These are phyloP conservation scores for Oncorhynchus kisutch DNA, from an alignment of 2,113 vertebrate species.

Conservation along the genomic window DNA sequence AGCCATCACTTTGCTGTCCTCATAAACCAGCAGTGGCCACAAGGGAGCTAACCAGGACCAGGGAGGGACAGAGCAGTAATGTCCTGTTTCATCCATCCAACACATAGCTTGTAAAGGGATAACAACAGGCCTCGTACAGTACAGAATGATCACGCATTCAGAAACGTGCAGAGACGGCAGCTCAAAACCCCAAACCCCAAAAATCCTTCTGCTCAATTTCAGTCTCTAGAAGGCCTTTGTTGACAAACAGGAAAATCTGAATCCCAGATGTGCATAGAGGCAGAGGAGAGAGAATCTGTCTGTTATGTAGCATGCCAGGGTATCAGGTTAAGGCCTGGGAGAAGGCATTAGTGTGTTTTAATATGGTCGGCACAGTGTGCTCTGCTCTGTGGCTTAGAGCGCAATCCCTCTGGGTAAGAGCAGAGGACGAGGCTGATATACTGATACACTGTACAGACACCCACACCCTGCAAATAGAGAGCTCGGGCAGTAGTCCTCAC, in stretches of 20 bases:
- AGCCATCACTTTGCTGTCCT: too few relatives aligned
- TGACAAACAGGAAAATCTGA: constrained; percentile 73
- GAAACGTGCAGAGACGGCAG: constrained; percentile 31
- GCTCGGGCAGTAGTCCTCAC: background rate
- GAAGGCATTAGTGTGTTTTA: constrained; percentile 66
- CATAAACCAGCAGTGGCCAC: too few relatives aligned
- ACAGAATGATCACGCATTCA: constrained; percentile 22
- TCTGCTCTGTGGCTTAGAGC: constrained; percentile 51
- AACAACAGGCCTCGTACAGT: background rate
- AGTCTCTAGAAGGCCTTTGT: constrained; percentile 55
- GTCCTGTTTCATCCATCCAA: too few relatives aligned
- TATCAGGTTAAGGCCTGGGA: constrained; percentile 52
- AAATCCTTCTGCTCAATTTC: constrained; percentile 31
- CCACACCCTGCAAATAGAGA: background rate
- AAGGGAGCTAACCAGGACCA: too few relatives aligned
- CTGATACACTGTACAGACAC: constrained; percentile 24
- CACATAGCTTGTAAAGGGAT: background rate
- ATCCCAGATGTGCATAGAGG: constrained; percentile 27
- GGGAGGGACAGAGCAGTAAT: too few relatives aligned
- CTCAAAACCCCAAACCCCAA: constrained; percentile 19
- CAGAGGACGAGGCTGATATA: too few relatives aligned
- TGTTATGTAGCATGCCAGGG: constrained; percentile 16
- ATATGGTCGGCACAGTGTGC: constrained; percentile 37
- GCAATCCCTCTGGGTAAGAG: constrained; percentile 24
- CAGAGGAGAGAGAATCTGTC: background rate